Conservation (phyloP, 1,140 invertebrate genomes). For the Phortica variegata region DNA sequence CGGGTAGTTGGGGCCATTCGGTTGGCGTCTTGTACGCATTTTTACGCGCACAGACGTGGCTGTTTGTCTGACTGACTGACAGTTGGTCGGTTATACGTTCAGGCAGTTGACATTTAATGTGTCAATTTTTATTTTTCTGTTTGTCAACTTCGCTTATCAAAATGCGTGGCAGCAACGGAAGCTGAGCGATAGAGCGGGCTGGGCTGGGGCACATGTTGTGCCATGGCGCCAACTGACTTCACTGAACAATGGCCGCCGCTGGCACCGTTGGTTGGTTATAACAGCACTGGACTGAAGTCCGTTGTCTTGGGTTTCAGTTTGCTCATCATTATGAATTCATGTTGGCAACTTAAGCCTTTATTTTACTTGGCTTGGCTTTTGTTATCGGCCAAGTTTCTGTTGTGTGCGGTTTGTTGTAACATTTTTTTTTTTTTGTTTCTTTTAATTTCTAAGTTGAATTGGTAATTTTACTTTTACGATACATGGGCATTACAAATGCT, state of each 20-base stretch:
- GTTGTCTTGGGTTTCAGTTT: not conserved
- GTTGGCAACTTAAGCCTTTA: slow-evolving; percentile 21
- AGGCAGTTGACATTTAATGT: slow-evolving; percentile 31
- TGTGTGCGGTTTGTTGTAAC: not conserved
- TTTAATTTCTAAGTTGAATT: slow-evolving; percentile 1
- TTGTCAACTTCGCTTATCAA: slow-evolving; percentile 30
- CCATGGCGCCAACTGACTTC: too few relatives aligned
- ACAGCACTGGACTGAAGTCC: too few relatives aligned
- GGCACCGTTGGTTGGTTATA: too few relatives aligned
- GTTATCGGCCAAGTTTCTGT: slow-evolving; percentile 3
- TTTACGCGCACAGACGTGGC: slow-evolving; percentile 9
- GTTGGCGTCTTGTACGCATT: too few relatives aligned
- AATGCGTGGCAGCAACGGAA: not conserved
- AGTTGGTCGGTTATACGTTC: slow-evolving; percentile 29
- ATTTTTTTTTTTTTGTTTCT: not conserved
- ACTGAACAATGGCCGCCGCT: too few relatives aligned
- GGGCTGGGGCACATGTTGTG: too few relatives aligned
- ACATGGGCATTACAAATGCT: not conserved
- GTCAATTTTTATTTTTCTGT: slow-evolving; percentile 30
- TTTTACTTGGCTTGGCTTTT: slow-evolving; percentile 6
- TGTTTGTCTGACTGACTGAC: slow-evolving; percentile 25
- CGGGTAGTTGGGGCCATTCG: too few relatives aligned
- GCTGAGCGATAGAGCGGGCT: not conserved
- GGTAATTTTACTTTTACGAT: not conserved
- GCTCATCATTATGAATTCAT: slow-evolving; percentile 26